These are phyloP conservation scores for Drosophila funebris DNA, from an alignment of 1,140 invertebrate species.

Conservation along the genomic window DNA sequence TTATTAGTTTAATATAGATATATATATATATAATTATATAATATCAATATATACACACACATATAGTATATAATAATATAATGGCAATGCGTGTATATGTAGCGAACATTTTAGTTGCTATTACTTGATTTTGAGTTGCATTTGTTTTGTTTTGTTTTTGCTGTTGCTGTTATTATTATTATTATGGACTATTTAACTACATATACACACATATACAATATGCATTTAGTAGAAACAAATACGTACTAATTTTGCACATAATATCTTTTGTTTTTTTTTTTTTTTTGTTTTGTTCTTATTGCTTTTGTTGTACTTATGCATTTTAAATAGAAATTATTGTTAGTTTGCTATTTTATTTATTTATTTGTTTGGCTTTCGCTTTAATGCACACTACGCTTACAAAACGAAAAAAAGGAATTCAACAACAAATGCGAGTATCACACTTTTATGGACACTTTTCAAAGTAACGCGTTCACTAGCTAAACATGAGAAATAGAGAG, in stretches of 20 bases:
- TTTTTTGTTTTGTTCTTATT: constrained; percentile 41
- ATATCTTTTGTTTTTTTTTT: constrained; percentile 46
- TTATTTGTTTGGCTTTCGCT: constrained; percentile 75
- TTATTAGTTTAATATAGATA: constrained; percentile 82
- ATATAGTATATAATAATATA: constrained; percentile 60
- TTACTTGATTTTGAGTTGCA: too few relatives aligned
- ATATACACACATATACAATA: constrained; percentile 73
- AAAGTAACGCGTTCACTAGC: constrained; percentile 73
- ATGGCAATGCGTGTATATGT: constrained; percentile 62
- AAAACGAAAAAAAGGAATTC: constrained; percentile 54
- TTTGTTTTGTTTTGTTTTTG: background rate
- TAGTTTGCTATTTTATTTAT: constrained; percentile 79
- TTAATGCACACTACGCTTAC: constrained; percentile 83
- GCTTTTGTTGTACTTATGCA: constrained; percentile 65
- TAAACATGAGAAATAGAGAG: constrained; percentile 72
- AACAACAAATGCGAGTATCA: constrained; percentile 68
- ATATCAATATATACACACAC: constrained; percentile 80
- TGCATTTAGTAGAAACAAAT: constrained; percentile 80
- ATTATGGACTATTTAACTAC: constrained; percentile 41
- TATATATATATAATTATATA: constrained; percentile 69
- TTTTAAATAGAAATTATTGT: constrained; percentile 75
- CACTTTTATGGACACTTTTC: constrained; percentile 67
- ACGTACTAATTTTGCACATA: constrained; percentile 76
- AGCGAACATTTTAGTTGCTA: constrained; percentile 23
- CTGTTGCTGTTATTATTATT: constrained; percentile 22